Evolutionary conservation across 2,888 invertebrate genomes (phyloP).

Genomic region (Drosophila seclusa): DNA sequence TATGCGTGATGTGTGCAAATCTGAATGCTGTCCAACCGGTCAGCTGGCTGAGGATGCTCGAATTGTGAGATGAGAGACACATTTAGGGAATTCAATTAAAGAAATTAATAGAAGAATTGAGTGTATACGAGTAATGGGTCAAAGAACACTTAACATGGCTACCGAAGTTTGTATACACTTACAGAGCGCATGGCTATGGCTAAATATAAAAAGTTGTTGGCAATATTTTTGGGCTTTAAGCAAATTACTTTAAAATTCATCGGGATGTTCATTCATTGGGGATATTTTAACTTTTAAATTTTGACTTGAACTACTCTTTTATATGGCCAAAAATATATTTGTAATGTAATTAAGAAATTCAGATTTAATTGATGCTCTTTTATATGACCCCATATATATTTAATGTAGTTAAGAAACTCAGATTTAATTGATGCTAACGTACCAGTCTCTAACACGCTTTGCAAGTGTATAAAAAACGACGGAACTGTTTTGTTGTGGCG

Average conservation of each 20-base stretch:
- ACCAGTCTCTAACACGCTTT: background rate
- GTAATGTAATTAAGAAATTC: too few relatives aligned
- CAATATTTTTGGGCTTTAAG: background rate
- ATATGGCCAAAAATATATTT: too few relatives aligned
- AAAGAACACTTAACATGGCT: constrained; percentile 14
- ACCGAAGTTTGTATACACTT: constrained; percentile 18
- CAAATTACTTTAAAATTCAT: background rate
- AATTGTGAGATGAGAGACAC: constrained; percentile 48
- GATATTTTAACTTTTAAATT: background rate
- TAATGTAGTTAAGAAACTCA: background rate
- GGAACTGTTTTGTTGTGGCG: constrained; percentile 6
- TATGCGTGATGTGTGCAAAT: constrained; percentile 53
- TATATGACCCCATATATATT: background rate
- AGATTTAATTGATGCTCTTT: background rate
- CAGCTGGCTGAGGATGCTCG: constrained; percentile 15
- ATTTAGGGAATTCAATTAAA: constrained; percentile 33
- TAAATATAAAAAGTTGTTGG: too few relatives aligned
- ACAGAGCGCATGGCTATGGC: constrained; percentile 23
- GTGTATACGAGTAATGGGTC: background rate
- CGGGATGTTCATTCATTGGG: too few relatives aligned
- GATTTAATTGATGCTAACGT: background rate
- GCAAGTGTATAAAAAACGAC: constrained; percentile 31
- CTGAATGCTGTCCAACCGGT: constrained; percentile 28
- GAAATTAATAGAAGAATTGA: constrained; percentile 22
- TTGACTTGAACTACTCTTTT: background rate